Conservation (phyloP, 2,797 vertebrate genomes). For the Neoniphon sammara region DNA sequence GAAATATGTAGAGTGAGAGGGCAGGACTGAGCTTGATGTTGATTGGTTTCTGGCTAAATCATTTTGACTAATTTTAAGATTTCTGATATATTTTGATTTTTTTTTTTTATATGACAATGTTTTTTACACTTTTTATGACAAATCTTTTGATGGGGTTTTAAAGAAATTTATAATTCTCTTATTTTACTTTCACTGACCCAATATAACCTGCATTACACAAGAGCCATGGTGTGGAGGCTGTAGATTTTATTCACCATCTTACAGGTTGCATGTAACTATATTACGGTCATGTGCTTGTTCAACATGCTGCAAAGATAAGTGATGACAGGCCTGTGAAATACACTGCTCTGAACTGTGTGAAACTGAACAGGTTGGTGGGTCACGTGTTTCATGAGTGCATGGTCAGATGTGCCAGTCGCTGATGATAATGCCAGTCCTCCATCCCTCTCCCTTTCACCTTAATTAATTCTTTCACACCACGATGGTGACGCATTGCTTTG, state of each 20-base stretch:
- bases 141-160: too few relatives aligned
- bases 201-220: too few relatives aligned
- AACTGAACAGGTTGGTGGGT: conserved; percentile 55
- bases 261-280: neutral
- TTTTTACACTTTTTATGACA: too few relatives aligned
- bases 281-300: conserved; percentile 7
- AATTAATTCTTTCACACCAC: conserved; percentile 50
- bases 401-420: conserved; percentile 55
- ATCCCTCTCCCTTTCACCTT: conserved; percentile 49
- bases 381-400: conserved; percentile 49
- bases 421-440: conserved; percentile 37
- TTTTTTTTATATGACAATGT: too few relatives aligned
- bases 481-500: conserved; percentile 48
- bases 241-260: conserved; percentile 20
- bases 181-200: too few relatives aligned
- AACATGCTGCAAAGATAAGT: conserved; percentile 13
- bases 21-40: too few relatives aligned
- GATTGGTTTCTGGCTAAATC: too few relatives aligned
- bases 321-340: conserved; percentile 27
- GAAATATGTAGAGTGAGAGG: too few relatives aligned
- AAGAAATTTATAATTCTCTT: too few relatives aligned
- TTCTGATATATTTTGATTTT: too few relatives aligned
- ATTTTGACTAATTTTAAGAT: too few relatives aligned
- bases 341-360: conserved; percentile 26
- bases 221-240: neutral